These are phyloP conservation scores for Anoplophora glabripennis DNA, from an alignment of 1,140 invertebrate genomes.

Conservation along the genomic window DNA sequence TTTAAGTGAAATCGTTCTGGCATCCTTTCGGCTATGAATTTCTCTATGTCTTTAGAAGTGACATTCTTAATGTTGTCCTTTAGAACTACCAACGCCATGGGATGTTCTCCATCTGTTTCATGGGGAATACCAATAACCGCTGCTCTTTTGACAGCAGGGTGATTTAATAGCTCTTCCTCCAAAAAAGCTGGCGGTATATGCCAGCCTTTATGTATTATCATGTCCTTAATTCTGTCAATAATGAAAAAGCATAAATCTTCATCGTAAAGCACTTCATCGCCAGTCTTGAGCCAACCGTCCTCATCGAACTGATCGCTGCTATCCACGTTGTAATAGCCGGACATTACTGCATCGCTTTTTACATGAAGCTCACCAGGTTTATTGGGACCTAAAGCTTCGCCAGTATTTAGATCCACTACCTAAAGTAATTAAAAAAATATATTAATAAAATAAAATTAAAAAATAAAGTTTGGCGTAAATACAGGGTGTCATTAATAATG, in stretches of 20 bases:
- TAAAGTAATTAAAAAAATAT: too few species aligned
- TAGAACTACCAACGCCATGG: conserved; percentile 62
- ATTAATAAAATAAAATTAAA: too few species aligned
- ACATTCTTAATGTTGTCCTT: conserved; percentile 41
- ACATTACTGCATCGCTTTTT: conserved; percentile 52
- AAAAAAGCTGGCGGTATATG: neutral
- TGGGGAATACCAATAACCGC: conserved; percentile 54
- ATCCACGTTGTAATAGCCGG: conserved; percentile 53
- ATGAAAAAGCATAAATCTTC: conserved; percentile 63
- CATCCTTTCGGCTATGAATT: conserved; percentile 48
- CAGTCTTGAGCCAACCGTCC: conserved; percentile 65
- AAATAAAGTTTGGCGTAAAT: too few species aligned
- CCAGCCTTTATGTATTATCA: conserved; percentile 74
- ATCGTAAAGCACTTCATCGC: conserved; percentile 68
- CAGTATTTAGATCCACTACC: conserved; percentile 49
- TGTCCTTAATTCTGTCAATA: conserved; percentile 68
- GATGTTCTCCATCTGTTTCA: conserved; percentile 59
- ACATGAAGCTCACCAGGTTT: conserved; percentile 58
- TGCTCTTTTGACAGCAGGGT: conserved; percentile 26
- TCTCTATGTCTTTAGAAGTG: conserved; percentile 50
- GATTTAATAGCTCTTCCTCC: neutral
- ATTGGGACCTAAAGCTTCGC: conserved; percentile 50
- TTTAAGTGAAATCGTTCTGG: conserved; percentile 50
- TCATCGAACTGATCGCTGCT: conserved; percentile 50
- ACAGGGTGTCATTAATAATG: too few species aligned